Evolutionary conservation across 2,888 invertebrate genomes (phyloP).

Genomic region (Pelosia muscerda): DNA sequence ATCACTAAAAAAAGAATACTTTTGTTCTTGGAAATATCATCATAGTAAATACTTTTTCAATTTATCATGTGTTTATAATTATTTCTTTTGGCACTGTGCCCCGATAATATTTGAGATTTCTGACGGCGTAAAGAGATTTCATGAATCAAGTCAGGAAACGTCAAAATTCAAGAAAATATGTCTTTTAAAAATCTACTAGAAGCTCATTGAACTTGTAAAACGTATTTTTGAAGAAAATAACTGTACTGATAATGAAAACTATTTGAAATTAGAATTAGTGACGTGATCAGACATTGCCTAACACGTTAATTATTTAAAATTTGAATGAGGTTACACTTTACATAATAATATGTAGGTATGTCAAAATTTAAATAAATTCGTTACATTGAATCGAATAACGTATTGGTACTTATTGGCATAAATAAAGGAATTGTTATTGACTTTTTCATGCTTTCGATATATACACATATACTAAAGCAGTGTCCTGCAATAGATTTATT

Average conservation of each 20-base stretch:
- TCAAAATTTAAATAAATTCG: neutral
- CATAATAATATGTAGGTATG: neutral
- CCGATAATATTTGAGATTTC: conserved; percentile 6
- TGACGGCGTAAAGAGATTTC: conserved; percentile 5
- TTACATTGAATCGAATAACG: too few species aligned
- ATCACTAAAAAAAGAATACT: neutral
- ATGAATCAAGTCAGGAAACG: conserved; percentile 14
- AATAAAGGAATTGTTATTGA: too few species aligned
- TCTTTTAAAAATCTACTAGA: neutral
- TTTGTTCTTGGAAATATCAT: neutral
- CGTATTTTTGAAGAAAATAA: neutral
- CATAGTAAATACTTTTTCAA: neutral
- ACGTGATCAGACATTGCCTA: neutral
- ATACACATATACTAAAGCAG: too few species aligned
- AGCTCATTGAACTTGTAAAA: neutral
- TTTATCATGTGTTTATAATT: conserved; percentile 4
- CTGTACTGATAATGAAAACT: neutral
- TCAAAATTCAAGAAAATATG: neutral
- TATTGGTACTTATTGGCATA: too few species aligned
- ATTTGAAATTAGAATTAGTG: neutral
- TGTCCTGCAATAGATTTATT: neutral
- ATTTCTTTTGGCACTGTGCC: conserved; percentile 18
- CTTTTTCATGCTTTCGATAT: too few species aligned
- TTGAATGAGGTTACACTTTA: neutral
- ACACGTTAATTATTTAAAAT: neutral